Base-by-base conservation (phyloP, 2,797 vertebrate genomes). In the Macroramphosus scolopax region DNA sequence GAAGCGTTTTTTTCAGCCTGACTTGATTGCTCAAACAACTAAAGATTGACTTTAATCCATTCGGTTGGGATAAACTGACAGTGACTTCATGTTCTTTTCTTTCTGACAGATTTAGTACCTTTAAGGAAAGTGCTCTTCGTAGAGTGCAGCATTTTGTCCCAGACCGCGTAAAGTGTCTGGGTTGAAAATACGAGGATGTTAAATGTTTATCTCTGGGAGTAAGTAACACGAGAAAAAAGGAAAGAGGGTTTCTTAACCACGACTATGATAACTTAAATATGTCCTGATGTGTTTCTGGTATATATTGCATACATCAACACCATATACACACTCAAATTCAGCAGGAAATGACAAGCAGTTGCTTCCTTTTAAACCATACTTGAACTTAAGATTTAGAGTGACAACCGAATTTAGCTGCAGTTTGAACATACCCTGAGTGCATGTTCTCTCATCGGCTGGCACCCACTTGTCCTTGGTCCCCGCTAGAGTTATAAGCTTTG, bases 381-480 rank as follows among this genome's bases (percentile, higher is more conserved):
- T 69, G 69, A 79, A 71, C 63, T 35, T 17, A 7, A 26, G 42
- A 60, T 63, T 71, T 44, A 30, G 36, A 73, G 17, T 53, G 60
- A 52, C 48, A 51, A 31, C 67, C 50, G 57, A 62, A 67, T 75
- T 72, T 63, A 47, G 60, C 60, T 43, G 25, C 58, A 32, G 38
- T 45, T 29, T 24, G 47, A 69, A 47, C 52, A 40, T 62, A 59
- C 22, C 26, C 34, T 36, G 22, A 56, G 68, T 78, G 77, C 57
- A 55, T 67, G 47, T 68, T 83, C 71, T 68, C 42, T 72, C 81
- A 53, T 85, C 84, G 87, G 77, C 83, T 85, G 82, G 64, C 77
- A 88, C 77, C 63, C 74, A 81, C 72, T 81, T 75, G 51, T 81
- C 72, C 83, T 78, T 72, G 54, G 63, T 65, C 51, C 25, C 24